These are phyloP conservation scores for Tipula lateralis DNA, from an alignment of 2,888 invertebrate species.

Conservation along the genomic window DNA sequence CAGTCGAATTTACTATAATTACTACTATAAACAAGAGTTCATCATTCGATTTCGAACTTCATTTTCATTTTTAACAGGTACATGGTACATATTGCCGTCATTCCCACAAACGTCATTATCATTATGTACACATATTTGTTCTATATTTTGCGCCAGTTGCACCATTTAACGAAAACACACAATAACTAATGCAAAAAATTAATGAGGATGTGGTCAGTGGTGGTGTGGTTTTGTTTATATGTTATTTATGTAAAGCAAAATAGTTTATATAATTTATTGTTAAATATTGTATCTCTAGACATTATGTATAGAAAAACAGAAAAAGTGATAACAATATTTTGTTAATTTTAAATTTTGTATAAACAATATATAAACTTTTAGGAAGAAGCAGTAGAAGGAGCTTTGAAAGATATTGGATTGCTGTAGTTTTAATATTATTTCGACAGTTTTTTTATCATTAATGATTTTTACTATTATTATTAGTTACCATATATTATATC, in stretches of 20 bases:
- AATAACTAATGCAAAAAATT: not conserved
- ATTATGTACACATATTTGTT: not conserved
- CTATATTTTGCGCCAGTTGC: not conserved
- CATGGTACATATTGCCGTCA: not conserved
- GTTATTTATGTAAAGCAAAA: not conserved
- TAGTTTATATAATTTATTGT: not conserved
- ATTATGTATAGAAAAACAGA: not conserved
- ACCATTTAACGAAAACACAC: not conserved
- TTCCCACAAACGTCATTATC: not conserved
- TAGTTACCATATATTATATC: not conserved
- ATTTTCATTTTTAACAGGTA: not conserved
- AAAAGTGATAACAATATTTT: not conserved
- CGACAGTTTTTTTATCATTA: not conserved
- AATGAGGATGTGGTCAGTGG: not conserved
- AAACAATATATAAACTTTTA: slow-evolving; percentile 45
- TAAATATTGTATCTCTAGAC: not conserved
- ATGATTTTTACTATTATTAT: not conserved
- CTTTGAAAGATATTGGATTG: slow-evolving; percentile 90
- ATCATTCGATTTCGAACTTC: too few relatives aligned
- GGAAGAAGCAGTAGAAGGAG: slow-evolving; percentile 93
- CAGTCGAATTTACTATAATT: too few relatives aligned
- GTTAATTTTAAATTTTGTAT: not conserved
- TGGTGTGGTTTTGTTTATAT: not conserved
- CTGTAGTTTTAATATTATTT: slow-evolving; percentile 53
- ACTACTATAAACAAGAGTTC: too few relatives aligned